phyloP scores from a whole-genome alignment of 2,888 invertebrate genomes.

The Melanophora roralis region DNA sequence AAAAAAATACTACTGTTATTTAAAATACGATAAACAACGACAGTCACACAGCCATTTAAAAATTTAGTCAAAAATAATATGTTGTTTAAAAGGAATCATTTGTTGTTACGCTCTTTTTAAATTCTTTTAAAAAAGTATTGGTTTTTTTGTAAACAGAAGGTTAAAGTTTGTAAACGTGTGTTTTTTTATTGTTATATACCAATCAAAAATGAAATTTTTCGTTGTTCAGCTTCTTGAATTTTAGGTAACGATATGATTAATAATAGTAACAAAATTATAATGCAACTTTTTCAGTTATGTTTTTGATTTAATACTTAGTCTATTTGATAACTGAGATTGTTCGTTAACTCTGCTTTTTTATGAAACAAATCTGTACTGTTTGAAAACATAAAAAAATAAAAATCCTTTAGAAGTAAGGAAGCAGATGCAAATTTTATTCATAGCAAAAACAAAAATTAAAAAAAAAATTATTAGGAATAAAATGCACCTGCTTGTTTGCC shows the following conservation, averaged over 20 bases:
- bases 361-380: constrained; percentile 31
- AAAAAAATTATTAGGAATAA: constrained; percentile 27
- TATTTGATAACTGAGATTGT: constrained; percentile 1
- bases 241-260: no score
- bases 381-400: constrained; percentile 17
- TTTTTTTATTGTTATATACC: no score
- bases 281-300: not conserved
- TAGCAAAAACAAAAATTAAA: constrained; percentile 15
- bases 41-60: no score
- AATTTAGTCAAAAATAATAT: no score
- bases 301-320: not conserved
- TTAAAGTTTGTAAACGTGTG: not conserved
- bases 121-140: no score
- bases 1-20: no score
- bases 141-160: no score
- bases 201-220: no score
- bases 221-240: no score
- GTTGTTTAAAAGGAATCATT: no score
- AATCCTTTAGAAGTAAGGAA: constrained; percentile 30
- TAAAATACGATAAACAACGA: no score
- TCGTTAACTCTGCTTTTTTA: constrained; percentile 56
- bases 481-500: constrained; percentile 61
- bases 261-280: constrained; percentile 12
- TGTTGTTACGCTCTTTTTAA: no score
- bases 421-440: constrained; percentile 45